phyloP scores from a whole-genome alignment of 2,888 invertebrate species.

The Eugnorisma glareosa region DNA sequence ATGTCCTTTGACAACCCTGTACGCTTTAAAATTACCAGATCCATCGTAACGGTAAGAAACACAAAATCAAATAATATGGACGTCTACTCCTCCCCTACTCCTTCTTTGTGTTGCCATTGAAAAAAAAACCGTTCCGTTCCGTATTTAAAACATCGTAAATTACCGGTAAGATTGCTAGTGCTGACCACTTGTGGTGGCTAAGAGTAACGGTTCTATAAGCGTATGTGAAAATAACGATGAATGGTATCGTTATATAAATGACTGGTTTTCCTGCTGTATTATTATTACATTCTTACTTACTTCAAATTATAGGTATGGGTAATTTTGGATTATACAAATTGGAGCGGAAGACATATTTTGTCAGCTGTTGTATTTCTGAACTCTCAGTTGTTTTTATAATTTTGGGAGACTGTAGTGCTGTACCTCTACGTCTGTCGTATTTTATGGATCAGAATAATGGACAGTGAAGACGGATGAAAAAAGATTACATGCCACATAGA shows the following conservation, averaged over 20 bases:
- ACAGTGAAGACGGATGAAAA: too few species aligned
- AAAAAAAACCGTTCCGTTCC: conserved; percentile 73
- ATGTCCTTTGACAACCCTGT: conserved; percentile 50
- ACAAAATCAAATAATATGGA: conserved; percentile 86
- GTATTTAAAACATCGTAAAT: conserved; percentile 68
- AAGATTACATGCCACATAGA: too few species aligned
- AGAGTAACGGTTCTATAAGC: conserved; percentile 62
- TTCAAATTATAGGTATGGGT: background rate
- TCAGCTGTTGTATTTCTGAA: conserved; percentile 30
- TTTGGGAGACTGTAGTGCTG: background rate
- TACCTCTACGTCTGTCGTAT: background rate
- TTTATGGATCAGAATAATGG: too few species aligned
- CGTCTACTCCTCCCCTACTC: conserved; percentile 68
- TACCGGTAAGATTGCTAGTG: conserved; percentile 63
- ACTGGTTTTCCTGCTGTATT: conserved; percentile 41
- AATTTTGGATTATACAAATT: conserved; percentile 9
- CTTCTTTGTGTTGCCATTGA: conserved; percentile 74
- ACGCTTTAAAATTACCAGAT: conserved; percentile 83
- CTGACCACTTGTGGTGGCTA: conserved; percentile 58
- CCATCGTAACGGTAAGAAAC: conserved; percentile 79
- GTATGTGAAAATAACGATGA: conserved; percentile 49
- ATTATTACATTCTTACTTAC: conserved; percentile 13
- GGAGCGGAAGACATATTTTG: background rate
- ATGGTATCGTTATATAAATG: conserved; percentile 38
- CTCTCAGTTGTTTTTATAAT: background rate